phyloP scores from a whole-genome alignment of 2,888 invertebrate genomes.

The Synanthedon andrenaeformis region DNA sequence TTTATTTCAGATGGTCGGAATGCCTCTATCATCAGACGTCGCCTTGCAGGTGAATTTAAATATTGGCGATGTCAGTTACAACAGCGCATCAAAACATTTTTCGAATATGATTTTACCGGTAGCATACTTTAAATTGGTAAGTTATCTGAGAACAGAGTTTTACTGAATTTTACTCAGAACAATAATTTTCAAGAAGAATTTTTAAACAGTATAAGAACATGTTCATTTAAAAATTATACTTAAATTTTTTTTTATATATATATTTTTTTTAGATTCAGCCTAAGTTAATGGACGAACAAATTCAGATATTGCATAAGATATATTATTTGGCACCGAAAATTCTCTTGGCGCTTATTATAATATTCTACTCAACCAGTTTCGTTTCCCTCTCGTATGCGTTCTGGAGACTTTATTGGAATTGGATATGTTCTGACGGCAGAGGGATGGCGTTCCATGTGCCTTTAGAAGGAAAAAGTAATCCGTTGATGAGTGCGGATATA shows the following conservation, averaged over 20 bases:
- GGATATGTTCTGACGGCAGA: slow-evolving; percentile 10
- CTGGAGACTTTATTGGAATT: slow-evolving; percentile 12
- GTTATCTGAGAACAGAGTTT: too few species aligned
- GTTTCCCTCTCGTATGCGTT: slow-evolving; percentile 16
- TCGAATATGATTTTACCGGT: slow-evolving; percentile 75
- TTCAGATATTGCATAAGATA: slow-evolving; percentile 20
- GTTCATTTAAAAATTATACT: too few species aligned
- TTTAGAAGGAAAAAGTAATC: neutral
- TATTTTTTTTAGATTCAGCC: slow-evolving; percentile 32
- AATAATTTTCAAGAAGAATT: too few species aligned
- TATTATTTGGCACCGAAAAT: slow-evolving; percentile 25
- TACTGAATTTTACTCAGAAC: too few species aligned
- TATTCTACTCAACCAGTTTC: slow-evolving; percentile 16
- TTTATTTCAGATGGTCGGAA: slow-evolving; percentile 67
- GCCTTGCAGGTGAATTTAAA: slow-evolving; percentile 79
- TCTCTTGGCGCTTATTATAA: slow-evolving; percentile 16
- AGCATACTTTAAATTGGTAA: slow-evolving; percentile 76
- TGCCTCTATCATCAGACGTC: slow-evolving; percentile 72
- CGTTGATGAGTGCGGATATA: neutral
- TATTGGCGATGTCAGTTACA: slow-evolving; percentile 72
- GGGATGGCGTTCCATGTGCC: slow-evolving; percentile 11
- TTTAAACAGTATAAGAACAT: too few species aligned
- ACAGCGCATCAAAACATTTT: slow-evolving; percentile 66
- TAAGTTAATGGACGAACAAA: slow-evolving; percentile 22
- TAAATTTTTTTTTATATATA: too few species aligned